These are phyloP conservation scores for Fopius arisanus DNA, from an alignment of 1,140 invertebrate genomes.

Conservation along the genomic window DNA sequence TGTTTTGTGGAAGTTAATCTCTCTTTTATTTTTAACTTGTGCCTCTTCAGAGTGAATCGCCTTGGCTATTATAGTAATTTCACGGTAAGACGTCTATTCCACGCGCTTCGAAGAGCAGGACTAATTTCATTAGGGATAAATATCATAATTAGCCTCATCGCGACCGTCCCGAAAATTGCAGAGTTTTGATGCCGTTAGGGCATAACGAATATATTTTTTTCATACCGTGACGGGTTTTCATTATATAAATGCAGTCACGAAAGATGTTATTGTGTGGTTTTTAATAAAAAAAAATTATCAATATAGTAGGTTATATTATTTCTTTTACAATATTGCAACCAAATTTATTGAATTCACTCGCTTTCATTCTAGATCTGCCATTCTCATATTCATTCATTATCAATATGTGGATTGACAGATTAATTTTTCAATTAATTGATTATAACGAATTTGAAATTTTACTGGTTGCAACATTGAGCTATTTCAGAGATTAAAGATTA, in stretches of 20 bases:
- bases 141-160: conserved; percentile 55
- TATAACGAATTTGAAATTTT: no score
- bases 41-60: conserved; percentile 27
- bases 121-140: conserved; percentile 63
- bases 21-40: conserved; percentile 23
- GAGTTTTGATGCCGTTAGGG: conserved; percentile 13
- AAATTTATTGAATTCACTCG: no score
- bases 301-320: no score
- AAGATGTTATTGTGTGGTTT: neutral
- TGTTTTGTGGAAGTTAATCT: conserved; percentile 7
- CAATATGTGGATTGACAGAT: no score
- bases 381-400: no score
- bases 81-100: conserved; percentile 54
- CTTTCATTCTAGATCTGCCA: no score
- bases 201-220: neutral
- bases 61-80: conserved; percentile 57
- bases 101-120: conserved; percentile 46
- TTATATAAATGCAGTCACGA: neutral
- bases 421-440: no score
- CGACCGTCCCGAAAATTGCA: conserved; percentile 53
- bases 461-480: no score
- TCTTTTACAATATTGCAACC: no score
- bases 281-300: no score
- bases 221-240: neutral
- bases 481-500: no score